A percentile compares a stretch with the other conserved stretches of the same genome.
Evolutionary conservation across 1,140 invertebrate genomes (phyloP).

Genomic region (fruit fly (Drosophila melanogaster)): DNA sequence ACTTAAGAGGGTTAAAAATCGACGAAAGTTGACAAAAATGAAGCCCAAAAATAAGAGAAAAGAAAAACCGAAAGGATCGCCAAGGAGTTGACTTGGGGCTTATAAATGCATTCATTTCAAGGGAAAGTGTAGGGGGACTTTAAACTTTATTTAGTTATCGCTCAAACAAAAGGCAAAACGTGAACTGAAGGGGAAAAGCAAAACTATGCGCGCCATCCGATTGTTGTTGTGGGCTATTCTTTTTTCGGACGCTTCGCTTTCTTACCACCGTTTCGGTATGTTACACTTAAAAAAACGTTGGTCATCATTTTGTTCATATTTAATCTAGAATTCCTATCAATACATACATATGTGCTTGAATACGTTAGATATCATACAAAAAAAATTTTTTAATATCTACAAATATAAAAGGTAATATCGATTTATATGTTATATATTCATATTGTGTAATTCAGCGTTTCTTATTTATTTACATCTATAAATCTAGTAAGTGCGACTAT

Average conservation of each 20-base stretch:
- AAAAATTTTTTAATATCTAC: neutral
- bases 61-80: conserved; percentile 43
- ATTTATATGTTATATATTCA: too few relatives aligned
- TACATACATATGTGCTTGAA: too few relatives aligned
- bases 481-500: too few relatives aligned
- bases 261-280: conserved; percentile 61
- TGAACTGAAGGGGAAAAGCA: conserved; percentile 8
- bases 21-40: conserved; percentile 68
- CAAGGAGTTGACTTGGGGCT: conserved; percentile 45
- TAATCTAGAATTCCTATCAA: too few relatives aligned
- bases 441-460: too few relatives aligned
- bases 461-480: too few relatives aligned
- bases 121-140: conserved; percentile 8
- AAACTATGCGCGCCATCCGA: conserved; percentile 46
- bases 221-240: conserved; percentile 32
- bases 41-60: conserved; percentile 11
- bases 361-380: too few relatives aligned
- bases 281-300: neutral
- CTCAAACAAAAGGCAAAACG: conserved; percentile 61
- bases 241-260: conserved; percentile 23
- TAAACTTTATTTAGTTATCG: conserved; percentile 77
- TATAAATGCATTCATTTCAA: conserved; percentile 68
- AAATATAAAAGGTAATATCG: neutral
- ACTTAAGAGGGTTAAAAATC: conserved; percentile 81
- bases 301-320: too few relatives aligned